phyloP scores from a whole-genome alignment of 2,888 invertebrate genomes.

The Xestobium rufovillosum region DNA sequence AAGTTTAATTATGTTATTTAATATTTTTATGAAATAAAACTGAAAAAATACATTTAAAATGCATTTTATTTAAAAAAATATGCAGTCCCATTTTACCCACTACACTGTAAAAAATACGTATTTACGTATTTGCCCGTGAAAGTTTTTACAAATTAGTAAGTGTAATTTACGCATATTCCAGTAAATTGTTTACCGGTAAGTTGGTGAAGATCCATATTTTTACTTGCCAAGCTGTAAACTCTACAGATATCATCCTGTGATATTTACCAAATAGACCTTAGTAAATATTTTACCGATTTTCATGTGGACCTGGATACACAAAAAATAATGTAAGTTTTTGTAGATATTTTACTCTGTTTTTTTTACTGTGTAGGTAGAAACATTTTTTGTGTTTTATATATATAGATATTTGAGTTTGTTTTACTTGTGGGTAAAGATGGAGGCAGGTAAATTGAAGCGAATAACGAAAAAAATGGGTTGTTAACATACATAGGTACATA shows the following conservation, averaged over 20 bases:
- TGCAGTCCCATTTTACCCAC: neutral
- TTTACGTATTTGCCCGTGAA: neutral
- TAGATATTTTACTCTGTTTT: neutral
- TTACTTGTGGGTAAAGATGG: too few species aligned
- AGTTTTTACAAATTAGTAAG: neutral
- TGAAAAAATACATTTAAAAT: constrained; percentile 1
- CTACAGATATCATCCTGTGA: too few species aligned
- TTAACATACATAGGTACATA: too few species aligned
- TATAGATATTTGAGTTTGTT: too few species aligned
- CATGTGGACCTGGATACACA: neutral
- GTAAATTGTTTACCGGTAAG: too few species aligned
- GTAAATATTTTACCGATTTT: neutral
- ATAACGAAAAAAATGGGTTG: too few species aligned
- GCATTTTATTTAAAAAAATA: neutral
- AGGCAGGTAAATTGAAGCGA: too few species aligned
- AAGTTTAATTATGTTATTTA: neutral
- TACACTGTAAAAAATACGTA: neutral
- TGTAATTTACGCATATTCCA: constrained; percentile 1
- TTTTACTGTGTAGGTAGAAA: constrained; percentile 2
- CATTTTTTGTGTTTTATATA: too few species aligned
- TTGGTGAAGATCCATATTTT: too few species aligned
- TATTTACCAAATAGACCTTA: neutral
- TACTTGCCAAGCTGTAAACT: too few species aligned
- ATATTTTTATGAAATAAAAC: neutral
- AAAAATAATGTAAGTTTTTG: neutral